Percentiles rank a stretch among this genome's conserved stretches.
phyloP scores from a whole-genome alignment of 1,140 invertebrate species.

The Pantala flavescens region DNA sequence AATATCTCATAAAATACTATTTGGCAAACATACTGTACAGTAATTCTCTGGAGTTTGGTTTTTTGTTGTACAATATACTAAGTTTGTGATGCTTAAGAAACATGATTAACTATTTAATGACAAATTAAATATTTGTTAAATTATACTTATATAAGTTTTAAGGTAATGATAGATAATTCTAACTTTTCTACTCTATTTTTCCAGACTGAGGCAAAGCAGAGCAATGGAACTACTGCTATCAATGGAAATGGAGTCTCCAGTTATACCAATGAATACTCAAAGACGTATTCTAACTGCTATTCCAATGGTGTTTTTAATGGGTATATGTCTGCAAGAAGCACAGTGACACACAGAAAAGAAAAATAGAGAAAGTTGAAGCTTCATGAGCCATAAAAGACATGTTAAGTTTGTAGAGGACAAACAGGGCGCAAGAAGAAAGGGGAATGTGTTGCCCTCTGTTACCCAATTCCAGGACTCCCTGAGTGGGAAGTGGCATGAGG shows the following conservation, averaged over 20 bases:
- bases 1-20: too few species aligned
- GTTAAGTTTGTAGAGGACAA: neutral
- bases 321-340: constrained; percentile 35
- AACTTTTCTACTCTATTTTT: neutral
- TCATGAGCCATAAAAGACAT: neutral
- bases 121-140: too few species aligned
- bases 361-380: neutral
- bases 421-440: too few species aligned
- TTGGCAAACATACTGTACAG: too few species aligned
- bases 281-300: constrained; percentile 48
- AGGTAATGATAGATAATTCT: too few species aligned
- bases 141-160: too few species aligned
- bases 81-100: too few species aligned
- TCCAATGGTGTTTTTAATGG: constrained; percentile 55
- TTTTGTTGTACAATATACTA: too few species aligned
- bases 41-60: too few species aligned
- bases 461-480: neutral
- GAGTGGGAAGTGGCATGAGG: neutral
- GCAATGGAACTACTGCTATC: constrained; percentile 23
- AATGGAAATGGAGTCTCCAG: constrained; percentile 8
- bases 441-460: neutral
- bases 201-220: constrained; percentile 28
- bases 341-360: neutral
- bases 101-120: too few species aligned
- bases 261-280: constrained; percentile 46